Percentiles rank a stretch among this genome's conserved stretches.
Conservation (phyloP, 2,113 vertebrate species). For the Calidris pygmaea region DNA sequence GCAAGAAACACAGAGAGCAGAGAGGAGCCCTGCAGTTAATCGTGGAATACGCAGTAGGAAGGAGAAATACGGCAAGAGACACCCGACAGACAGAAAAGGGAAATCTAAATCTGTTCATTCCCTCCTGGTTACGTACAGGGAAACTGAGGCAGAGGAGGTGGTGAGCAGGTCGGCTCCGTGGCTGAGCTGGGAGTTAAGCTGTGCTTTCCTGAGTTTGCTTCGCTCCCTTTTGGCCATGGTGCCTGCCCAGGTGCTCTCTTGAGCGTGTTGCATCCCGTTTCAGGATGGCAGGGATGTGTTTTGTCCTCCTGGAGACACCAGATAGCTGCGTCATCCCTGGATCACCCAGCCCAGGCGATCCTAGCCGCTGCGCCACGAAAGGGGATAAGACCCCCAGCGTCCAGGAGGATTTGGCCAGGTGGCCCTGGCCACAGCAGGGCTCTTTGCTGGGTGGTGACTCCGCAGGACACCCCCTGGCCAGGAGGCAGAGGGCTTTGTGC, state of each 20-base stretch:
- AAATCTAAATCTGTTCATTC: not conserved
- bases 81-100: not conserved
- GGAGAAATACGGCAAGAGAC: not conserved
- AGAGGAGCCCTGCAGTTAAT: not conserved
- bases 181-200: not conserved
- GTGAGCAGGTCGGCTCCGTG: not conserved
- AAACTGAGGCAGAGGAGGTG: not conserved
- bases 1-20: not conserved
- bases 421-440: accelerated
- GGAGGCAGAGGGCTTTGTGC: not conserved
- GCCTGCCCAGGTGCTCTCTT: not conserved
- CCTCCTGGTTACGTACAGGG: not conserved
- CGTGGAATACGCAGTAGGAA: not conserved
- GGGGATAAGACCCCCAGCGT: not conserved
- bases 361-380: not conserved
- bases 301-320: not conserved
- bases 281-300: not conserved
- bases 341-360: not conserved
- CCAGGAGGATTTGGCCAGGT: not conserved
- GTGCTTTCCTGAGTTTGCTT: not conserved
- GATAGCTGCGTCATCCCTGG: not conserved
- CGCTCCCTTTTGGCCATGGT: accelerated
- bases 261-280: not conserved
- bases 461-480: not conserved
- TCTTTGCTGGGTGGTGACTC: not conserved